These are phyloP conservation scores for Frankliniella fusca DNA, from an alignment of 2,888 invertebrate genomes.

Conservation along the genomic window DNA sequence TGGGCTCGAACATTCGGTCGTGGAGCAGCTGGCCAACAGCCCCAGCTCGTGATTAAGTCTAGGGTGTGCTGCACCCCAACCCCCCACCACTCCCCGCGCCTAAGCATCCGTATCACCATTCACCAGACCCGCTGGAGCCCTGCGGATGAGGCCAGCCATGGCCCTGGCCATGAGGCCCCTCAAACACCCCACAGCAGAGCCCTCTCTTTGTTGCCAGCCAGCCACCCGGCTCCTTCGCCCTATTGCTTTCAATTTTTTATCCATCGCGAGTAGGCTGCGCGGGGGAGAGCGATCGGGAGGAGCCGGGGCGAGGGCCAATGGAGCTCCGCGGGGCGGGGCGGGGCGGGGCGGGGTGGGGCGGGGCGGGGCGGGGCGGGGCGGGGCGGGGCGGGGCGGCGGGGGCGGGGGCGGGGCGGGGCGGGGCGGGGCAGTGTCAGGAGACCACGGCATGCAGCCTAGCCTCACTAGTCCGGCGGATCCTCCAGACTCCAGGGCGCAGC, in stretches of 20 bases:
- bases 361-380: not conserved
- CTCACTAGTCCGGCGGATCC: too few relatives aligned
- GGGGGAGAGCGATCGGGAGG: too few relatives aligned
- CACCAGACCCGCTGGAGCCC: not conserved
- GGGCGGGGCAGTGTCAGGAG: not conserved
- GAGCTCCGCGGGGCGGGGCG: too few relatives aligned
- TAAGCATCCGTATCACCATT: not conserved
- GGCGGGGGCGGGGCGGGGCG: not conserved
- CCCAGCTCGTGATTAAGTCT: not conserved
- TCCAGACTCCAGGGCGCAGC: not conserved
- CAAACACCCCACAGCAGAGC: too few relatives aligned
- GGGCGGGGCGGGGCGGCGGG: not conserved
- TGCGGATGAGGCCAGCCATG: not conserved
- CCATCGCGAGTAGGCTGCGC: not conserved
- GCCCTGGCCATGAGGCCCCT: not conserved
- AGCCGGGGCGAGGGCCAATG: not conserved
- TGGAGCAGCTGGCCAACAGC: not conserved
- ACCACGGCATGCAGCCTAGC: too few relatives aligned
- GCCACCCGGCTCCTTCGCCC: not conserved
- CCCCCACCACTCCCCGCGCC: not conserved
- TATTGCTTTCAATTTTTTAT: constrained; percentile 25
- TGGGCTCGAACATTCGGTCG: too few relatives aligned
- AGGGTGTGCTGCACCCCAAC: not conserved
- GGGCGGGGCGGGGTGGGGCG: not conserved
- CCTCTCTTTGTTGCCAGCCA: too few relatives aligned